Conservation (phyloP, 2,113 vertebrate species). For the Struthidea cinerea region DNA sequence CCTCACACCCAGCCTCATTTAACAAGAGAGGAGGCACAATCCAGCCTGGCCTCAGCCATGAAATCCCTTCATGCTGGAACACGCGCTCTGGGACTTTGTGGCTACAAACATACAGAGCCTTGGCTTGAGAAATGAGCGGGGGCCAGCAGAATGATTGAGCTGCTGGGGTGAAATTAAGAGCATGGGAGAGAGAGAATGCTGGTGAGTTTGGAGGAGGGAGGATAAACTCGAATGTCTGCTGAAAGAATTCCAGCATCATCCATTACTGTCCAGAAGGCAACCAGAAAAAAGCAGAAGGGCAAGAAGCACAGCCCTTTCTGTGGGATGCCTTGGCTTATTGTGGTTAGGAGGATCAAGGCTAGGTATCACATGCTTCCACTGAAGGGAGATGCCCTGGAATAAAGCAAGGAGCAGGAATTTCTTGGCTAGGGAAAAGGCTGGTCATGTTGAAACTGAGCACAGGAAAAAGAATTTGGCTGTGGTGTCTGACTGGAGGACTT, state of each 20-base stretch:
- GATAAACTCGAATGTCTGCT: not conserved
- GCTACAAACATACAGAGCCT: not conserved
- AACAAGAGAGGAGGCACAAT: not conserved
- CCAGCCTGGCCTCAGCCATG: not conserved
- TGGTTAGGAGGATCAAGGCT: not conserved
- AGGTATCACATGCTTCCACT: not conserved
- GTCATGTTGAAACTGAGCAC: not conserved
- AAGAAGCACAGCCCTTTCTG: not conserved
- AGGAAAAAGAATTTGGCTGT: conserved; percentile 4
- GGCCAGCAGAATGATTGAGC: not conserved
- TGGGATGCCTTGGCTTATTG: not conserved
- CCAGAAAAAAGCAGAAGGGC: not conserved
- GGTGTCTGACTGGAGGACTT: not conserved
- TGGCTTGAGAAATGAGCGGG: not conserved
- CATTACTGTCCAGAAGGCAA: not conserved
- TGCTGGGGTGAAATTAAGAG: not conserved
- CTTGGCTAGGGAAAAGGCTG: not conserved
- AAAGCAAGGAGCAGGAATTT: not conserved
- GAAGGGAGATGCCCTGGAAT: not conserved
- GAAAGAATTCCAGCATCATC: not conserved
- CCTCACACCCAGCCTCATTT: not conserved
- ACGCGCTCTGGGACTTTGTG: accelerated
- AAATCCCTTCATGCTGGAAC: not conserved
- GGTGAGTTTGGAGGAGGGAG: not conserved
- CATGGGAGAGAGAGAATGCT: not conserved